Base-by-base conservation (phyloP, 2,888 invertebrate species). In the Sialis lutaria region DNA sequence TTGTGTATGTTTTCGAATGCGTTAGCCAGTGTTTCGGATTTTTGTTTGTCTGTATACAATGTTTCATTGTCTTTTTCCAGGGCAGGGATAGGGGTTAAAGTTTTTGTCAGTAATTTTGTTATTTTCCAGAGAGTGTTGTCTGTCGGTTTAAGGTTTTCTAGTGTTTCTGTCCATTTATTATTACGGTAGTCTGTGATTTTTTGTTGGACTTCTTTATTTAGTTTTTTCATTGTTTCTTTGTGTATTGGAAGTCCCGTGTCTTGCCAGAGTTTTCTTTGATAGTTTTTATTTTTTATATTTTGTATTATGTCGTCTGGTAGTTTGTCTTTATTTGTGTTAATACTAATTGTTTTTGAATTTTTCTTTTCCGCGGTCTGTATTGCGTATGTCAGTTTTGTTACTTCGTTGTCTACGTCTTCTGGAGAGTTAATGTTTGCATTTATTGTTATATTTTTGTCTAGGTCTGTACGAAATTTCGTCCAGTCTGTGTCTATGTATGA, bases 81-180 rank as follows among this genome's bases (percentile, higher is more conserved):
- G 7, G 22, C 31, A 5, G 43, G 47, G 31, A 44, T 43, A n/a
- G 33, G 9, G 30, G 31, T n/a, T 10, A 5, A 33, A 1, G 6
- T 47, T 47, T 22, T 48, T 5, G 35, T 47, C 33, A 37, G 33
- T 41, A 22, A 13, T 44, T 34, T 6, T 30, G 7, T 47, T 46
- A 13, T 41, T 13, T 39, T 33, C 22, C 45, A 30, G 13, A 37
- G 44, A 0, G 51, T 41, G 22, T 51, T 50, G 22, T 53, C 52
- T 37, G 39, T 42, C 0, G 45, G 35, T 13, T 46, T 45, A 4
- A 53, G 34, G 6, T 40, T 45, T 39, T 48, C 35, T 2, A 52
- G 32, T 46, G 49, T 53, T 5, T 45, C 33, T 40, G 45, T 34
- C 50, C 51, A 49, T 3, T 39, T 39, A 6, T 33, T 13, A 33